Evolutionary conservation across 2,113 vertebrate genomes (phyloP).

Genomic region (Hippocampus comes): DNA sequence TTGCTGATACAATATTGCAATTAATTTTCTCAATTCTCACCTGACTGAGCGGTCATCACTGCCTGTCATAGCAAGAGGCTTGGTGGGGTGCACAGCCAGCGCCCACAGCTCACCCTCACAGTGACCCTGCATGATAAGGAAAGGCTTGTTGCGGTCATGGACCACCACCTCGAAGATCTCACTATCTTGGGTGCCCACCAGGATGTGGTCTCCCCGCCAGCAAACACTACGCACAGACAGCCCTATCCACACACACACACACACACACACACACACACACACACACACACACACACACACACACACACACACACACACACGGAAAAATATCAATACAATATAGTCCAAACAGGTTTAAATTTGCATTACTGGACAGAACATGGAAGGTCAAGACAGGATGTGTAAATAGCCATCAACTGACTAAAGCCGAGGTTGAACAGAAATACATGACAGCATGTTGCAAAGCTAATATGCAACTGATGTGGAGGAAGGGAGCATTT

Average conservation of each 20-base stretch:
- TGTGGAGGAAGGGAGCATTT: slow-evolving; percentile 50
- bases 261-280: slow-evolving; percentile 19
- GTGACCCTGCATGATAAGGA: slow-evolving; percentile 98
- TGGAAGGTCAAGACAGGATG: slow-evolving; percentile 38
- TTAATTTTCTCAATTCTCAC: slow-evolving; percentile 52
- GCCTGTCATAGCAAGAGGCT: slow-evolving; percentile 95
- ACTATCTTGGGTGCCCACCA: slow-evolving; percentile 96
- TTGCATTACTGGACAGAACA: slow-evolving; percentile 11
- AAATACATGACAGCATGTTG: slow-evolving; percentile 34
- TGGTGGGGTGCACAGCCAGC: slow-evolving; percentile 93
- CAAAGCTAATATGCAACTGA: slow-evolving; percentile 35
- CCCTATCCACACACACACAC: slow-evolving; percentile 68
- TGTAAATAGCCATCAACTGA: slow-evolving; percentile 32
- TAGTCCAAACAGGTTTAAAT: background rate
- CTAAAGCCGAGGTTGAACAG: slow-evolving; percentile 31
- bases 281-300: slow-evolving; percentile 27
- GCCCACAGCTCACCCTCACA: slow-evolving; percentile 99
- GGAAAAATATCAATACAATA: slow-evolving; percentile 2
- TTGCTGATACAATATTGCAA: background rate
- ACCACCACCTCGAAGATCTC: slow-evolving; percentile 99
- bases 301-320: slow-evolving; percentile 28
- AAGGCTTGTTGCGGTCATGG: slow-evolving; percentile 95
- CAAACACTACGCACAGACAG: slow-evolving; percentile 96
- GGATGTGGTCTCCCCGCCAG: slow-evolving; percentile 95
- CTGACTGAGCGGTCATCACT: slow-evolving; percentile 97